These are phyloP conservation scores for Pristionchus entomophagus DNA, from an alignment of 2,888 invertebrate genomes.

Conservation along the genomic window DNA sequence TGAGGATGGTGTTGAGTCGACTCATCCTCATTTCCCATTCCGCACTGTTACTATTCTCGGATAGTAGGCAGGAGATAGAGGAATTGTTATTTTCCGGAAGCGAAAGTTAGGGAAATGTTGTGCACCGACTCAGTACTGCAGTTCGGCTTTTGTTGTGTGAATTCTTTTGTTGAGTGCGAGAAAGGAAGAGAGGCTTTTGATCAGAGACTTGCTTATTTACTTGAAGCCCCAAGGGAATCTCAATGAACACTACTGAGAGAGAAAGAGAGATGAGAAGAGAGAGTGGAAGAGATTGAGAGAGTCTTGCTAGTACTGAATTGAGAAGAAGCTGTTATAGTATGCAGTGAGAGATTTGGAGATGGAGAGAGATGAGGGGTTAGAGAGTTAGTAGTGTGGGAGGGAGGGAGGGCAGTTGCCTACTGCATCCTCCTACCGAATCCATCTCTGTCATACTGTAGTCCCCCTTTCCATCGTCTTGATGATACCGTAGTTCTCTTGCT, in stretches of 20 bases:
- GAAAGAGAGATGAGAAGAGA: neutral
- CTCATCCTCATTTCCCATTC: neutral
- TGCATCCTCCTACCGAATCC: no score
- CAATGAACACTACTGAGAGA: neutral
- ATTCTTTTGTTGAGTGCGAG: neutral
- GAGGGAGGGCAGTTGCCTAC: no score
- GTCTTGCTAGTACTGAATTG: conserved; percentile 23
- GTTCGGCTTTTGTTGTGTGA: neutral
- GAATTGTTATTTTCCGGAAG: neutral
- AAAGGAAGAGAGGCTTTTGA: neutral
- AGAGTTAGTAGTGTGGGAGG: conserved; percentile 27
- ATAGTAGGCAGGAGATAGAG: neutral
- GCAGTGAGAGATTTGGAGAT: conserved; percentile 37
- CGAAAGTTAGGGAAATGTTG: neutral
- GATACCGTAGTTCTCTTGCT: no score
- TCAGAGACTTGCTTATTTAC: neutral
- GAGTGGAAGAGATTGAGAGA: neutral
- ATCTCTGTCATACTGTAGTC: neutral
- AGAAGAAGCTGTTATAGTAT: conserved; percentile 40
- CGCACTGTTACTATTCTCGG: neutral
- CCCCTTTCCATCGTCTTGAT: no score
- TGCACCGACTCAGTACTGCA: neutral
- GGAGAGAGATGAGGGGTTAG: neutral
- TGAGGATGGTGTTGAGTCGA: no score
- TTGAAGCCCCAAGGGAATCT: neutral